Conservation (phyloP, 2,113 vertebrate species). For the Jaculus jaculus region DNA sequence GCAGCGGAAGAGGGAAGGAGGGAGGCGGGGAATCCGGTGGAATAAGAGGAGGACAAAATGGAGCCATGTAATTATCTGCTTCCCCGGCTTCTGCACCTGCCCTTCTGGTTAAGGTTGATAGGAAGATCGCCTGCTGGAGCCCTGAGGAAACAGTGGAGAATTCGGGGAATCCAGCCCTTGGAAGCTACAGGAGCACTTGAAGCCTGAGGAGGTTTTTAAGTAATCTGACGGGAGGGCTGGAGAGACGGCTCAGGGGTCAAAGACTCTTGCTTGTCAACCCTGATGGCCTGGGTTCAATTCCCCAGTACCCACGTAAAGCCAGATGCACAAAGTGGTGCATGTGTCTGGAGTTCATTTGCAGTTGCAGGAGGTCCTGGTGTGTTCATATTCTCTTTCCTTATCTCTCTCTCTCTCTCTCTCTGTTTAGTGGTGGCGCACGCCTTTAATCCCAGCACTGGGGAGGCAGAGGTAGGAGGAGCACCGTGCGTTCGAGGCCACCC, state of each 20-base stretch:
- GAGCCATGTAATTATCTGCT: background rate
- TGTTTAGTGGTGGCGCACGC: too few relatives aligned
- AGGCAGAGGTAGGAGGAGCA: too few relatives aligned
- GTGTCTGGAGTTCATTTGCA: too few relatives aligned
- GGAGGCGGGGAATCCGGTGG: background rate
- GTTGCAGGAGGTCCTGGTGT: background rate
- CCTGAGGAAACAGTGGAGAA: background rate
- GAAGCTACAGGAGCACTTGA: background rate
- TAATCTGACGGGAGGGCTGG: background rate
- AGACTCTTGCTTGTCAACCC: too few relatives aligned
- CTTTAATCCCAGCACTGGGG: too few relatives aligned
- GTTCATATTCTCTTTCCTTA: background rate
- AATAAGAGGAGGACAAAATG: background rate
- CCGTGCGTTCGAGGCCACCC: too few relatives aligned
- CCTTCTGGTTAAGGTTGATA: conserved; percentile 45
- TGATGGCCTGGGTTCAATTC: too few relatives aligned
- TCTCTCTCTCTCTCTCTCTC: background rate
- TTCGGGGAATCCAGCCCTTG: background rate
- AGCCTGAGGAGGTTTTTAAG: conserved; percentile 33
- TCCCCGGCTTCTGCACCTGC: conserved; percentile 27
- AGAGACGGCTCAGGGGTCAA: too few relatives aligned
- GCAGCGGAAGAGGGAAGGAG: background rate
- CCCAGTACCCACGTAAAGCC: too few relatives aligned
- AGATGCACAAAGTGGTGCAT: background rate
- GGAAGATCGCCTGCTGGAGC: conserved; percentile 6